These are phyloP conservation scores for Nipponia nippon DNA, from an alignment of 2,113 vertebrate species.

Conservation along the genomic window DNA sequence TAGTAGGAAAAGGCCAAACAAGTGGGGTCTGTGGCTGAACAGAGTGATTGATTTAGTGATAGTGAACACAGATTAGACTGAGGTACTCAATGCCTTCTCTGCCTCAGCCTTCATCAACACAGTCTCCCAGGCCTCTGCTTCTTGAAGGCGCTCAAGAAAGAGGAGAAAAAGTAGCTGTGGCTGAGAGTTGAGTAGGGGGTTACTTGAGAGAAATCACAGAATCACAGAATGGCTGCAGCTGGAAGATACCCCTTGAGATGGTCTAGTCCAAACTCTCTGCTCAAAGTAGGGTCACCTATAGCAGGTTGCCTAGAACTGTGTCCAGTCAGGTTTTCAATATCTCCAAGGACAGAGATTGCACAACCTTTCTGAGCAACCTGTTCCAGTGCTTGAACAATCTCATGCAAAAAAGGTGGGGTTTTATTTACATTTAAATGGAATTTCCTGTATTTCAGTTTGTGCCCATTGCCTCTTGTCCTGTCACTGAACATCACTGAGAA, in stretches of 20 bases:
- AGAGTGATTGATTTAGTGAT: background rate
- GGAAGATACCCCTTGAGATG: background rate
- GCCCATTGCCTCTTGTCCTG: background rate
- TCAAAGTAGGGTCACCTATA: background rate
- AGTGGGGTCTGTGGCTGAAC: background rate
- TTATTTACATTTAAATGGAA: background rate
- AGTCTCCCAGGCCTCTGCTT: background rate
- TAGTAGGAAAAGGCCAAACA: background rate
- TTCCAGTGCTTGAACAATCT: background rate
- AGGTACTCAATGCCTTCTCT: background rate
- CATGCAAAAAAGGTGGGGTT: rapidly evolving
- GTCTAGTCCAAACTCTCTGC: background rate
- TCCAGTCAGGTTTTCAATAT: background rate
- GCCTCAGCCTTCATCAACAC: background rate
- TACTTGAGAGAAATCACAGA: background rate
- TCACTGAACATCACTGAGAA: background rate
- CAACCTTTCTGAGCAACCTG: background rate
- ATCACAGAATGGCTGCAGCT: background rate
- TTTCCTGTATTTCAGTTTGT: background rate
- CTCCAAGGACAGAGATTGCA: background rate
- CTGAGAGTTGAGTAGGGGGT: background rate
- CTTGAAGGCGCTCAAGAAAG: background rate
- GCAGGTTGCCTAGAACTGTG: background rate
- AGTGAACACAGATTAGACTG: background rate
- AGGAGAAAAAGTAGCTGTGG: background rate